Evolutionary conservation across 2,113 vertebrate species (phyloP).

Genomic region (Urocitellus parryii): DNA sequence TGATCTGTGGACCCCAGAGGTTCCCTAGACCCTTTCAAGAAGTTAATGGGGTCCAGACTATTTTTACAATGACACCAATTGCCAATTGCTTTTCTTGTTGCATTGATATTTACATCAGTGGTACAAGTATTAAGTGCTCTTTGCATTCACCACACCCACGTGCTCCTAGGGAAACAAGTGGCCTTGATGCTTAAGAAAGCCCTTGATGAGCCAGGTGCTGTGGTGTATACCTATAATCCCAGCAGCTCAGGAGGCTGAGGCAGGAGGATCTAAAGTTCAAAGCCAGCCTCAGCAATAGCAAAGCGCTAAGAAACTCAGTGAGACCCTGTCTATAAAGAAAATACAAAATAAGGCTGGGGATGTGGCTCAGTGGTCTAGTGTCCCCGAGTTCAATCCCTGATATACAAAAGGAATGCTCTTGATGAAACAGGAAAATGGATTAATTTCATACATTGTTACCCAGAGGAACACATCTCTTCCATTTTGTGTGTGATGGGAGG

Average conservation of each 20-base stretch:
- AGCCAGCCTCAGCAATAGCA: too few relatives aligned
- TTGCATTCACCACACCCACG: background rate
- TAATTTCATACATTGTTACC: background rate
- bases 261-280: too few relatives aligned
- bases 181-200: background rate
- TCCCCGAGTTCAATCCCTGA: too few relatives aligned
- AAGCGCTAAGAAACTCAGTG: too few relatives aligned
- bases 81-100: background rate
- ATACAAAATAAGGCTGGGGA: too few relatives aligned
- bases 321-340: too few relatives aligned
- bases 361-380: too few relatives aligned
- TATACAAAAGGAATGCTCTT: background rate
- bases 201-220: too few relatives aligned
- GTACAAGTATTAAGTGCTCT: accelerated
- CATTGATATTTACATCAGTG: background rate
- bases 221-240: too few relatives aligned
- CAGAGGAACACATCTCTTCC: background rate
- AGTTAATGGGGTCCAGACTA: background rate
- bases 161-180: background rate
- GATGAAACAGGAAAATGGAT: background rate
- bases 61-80: background rate
- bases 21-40: background rate
- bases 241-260: too few relatives aligned
- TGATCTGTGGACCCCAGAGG: background rate
- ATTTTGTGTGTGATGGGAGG: background rate